Base-by-base conservation (phyloP, 1,140 invertebrate genomes). In the Drosophila teissieri region DNA sequence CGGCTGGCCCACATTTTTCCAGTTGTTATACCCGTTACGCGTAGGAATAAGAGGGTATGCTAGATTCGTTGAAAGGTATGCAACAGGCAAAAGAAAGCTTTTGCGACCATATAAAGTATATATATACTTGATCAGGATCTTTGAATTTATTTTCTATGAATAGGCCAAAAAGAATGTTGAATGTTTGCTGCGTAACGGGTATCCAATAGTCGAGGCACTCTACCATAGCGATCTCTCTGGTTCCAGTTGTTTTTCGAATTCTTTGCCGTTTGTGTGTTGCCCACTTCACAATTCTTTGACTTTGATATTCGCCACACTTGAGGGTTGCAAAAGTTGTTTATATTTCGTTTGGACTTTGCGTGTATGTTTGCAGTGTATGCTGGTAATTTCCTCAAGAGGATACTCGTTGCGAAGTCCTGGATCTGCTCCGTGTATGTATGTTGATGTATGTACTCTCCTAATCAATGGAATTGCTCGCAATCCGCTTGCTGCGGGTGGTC, bases 291-390 rank as follows among this genome's bases (percentile, higher is more conserved):
- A 74, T 69, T 80, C 76, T 80, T 80, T 80, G 76, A 74, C 77
- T 80, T 79, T 79, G 76, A 79, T 79, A 79, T 75, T 75, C 75
- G 77, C 70, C 58, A 73, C 57, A 55, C 57, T 74, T 27, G 55
- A 55, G 61, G 56, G 64, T 61, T 61, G 62, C 3, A 61, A 45
- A 46, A 40, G 55, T 64, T 61, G 37, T n/a, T n/a, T n/a, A n/a
- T 60, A 37, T 62, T 61, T 61, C 24, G 42, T 27, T 37, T 46
- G 49, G 36, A 27, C 27, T 14, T n/a, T 8, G 11, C 3, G 1
- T n/a, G n/a, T n/a, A n/a, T n/a, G n/a, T 24, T n/a, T 6, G 7
- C 27, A 31, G 42, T 40, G 40, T 48, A 36, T 54, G 31, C 52
- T 39, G 31, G 67, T 19, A 73, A 73, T 73, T 73, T 70, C 67